phyloP scores from a whole-genome alignment of 1,140 invertebrate species.

The Pantala flavescens region DNA sequence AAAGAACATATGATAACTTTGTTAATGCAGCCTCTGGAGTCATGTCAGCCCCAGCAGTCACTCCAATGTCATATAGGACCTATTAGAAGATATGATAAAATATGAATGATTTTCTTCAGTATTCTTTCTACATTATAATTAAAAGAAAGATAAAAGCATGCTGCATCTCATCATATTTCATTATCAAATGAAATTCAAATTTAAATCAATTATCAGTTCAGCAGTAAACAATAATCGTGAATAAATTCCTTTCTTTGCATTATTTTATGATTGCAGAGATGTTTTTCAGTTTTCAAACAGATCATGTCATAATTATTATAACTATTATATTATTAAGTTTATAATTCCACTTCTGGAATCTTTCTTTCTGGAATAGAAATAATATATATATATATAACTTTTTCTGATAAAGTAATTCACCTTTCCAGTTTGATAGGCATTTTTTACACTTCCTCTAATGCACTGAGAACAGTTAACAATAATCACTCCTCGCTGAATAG shows the following conservation, averaged over 20 bases:
- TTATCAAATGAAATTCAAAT: no score
- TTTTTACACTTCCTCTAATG: conserved; percentile 56
- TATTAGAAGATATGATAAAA: background rate
- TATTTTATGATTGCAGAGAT: no score
- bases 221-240: no score
- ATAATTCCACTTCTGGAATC: no score
- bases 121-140: background rate
- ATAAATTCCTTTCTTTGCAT: no score
- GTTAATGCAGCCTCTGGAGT: conserved; percentile 87
- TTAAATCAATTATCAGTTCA: no score
- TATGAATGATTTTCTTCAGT: no score
- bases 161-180: background rate
- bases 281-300: no score
- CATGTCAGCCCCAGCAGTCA: conserved; percentile 87
- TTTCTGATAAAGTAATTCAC: conserved; percentile 39
- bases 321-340: no score
- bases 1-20: conserved; percentile 84
- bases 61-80: conserved; percentile 44
- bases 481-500: conserved; percentile 68
- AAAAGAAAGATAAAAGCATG: conserved; percentile 13
- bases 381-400: no score
- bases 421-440: conserved; percentile 72
- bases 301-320: no score
- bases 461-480: conserved; percentile 93
- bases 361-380: no score